Base-by-base conservation (phyloP, 2,797 vertebrate genomes). In the Neosalanx taihuensis region DNA sequence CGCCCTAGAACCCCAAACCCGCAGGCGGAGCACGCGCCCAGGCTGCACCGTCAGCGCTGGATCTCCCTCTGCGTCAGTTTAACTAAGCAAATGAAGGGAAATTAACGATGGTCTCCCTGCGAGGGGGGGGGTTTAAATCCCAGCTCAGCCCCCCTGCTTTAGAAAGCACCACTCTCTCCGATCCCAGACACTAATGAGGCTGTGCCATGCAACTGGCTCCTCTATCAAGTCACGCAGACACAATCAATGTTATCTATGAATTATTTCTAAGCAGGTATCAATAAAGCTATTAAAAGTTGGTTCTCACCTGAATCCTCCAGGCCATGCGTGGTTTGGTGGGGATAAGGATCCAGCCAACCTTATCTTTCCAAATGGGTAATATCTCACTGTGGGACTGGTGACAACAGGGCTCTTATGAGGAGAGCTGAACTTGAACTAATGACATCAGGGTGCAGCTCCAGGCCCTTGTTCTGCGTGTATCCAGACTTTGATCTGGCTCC, bases 101-200 rank as follows among this genome's bases (percentile, higher is more conserved):
- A 76, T 81, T 79, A 75, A 79, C 75, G 67, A 73, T 77, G 60
- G 41, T 64, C 70, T 75, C 65, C 66, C 70, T 75, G 76, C 72
- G 73, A 72, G 75, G 63, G 23, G 23, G 23, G 23, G 23, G 72
- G 63, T 70, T 66, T 74, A 79, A 79, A 76, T 76, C 77, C 73
- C 66, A 82, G 75, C 77, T 79, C 72, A 79, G 63, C 71, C 59
- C 62, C 67, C 59, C 57, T 58, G 64, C 59, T 49, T 58, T 67
- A 72, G 69, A 69, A 53, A 75, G 18, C 31, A 30, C 67, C 70
- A 71, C 74, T 60, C 76, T 75, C 76, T 76, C 72, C 73, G 73
- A 79, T 81, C 64, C 72, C 58, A 66, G 71, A 72, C 74, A 74
- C 79, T 68, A 79, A 72, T 64, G 66, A 74, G 66, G 51, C 65